A percentile compares a stretch with the other conserved stretches of the same genome.
Evolutionary conservation across 92 coral and sea anemone genomes (phyloP).

Genomic region (Palythoa heliodiscus): DNA sequence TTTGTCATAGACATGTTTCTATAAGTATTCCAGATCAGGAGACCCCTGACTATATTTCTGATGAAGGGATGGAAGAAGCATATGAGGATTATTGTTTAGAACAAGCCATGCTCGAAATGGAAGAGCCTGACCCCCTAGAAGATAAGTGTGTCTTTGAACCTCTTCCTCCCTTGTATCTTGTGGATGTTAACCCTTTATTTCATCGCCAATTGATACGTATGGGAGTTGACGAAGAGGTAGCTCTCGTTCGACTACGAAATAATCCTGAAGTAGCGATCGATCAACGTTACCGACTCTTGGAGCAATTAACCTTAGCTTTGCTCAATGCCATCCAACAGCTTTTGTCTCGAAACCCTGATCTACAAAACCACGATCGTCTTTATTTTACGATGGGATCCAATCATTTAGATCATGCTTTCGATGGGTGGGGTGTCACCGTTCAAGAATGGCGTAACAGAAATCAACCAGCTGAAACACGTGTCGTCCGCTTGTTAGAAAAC

Average conservation of each 20-base stretch:
- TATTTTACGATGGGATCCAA: not conserved
- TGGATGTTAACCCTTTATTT: not conserved
- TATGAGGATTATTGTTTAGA: too few relatives aligned
- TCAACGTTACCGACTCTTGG: not conserved
- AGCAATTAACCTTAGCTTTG: not conserved
- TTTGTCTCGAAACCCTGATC: not conserved
- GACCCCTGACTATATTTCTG: not conserved
- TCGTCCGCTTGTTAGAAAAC: not conserved
- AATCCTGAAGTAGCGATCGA: not conserved
- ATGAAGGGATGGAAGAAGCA: not conserved
- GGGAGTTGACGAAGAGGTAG: not conserved
- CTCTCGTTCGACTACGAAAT: not conserved
- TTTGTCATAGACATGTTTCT: not conserved
- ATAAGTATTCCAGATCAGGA: too few relatives aligned
- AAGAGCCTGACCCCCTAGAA: not conserved
- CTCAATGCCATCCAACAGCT: too few relatives aligned
- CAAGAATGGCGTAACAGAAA: too few relatives aligned
- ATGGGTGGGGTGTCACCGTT: slow-evolving; percentile 16
- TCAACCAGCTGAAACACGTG: not conserved
- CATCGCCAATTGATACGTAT: not conserved
- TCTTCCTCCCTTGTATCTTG: not conserved
- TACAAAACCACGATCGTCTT: not conserved
- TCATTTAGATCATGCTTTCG: not conserved
- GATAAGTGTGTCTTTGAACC: not conserved
- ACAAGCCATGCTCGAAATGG: not conserved